Base-by-base conservation (phyloP, 2,797 vertebrate genomes). In the Gadopsis bispinosus region DNA sequence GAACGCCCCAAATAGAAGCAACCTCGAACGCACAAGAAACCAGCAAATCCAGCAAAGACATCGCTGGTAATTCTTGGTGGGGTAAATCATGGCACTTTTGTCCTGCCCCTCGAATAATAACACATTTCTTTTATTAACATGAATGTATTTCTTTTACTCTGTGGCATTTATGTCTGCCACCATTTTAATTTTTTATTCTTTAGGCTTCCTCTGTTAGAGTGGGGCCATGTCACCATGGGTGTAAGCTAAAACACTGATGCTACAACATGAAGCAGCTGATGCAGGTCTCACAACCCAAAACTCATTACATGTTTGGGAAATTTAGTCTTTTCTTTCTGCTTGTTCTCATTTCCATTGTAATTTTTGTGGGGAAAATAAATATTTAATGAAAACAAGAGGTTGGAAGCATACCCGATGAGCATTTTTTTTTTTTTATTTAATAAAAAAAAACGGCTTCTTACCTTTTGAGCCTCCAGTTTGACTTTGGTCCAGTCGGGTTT, bases 391-490 rank as follows among this genome's bases (percentile, higher is more conserved):
- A 54, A 41, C 3, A 53, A 53, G 20, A 22, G 13, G 6, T 35
- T 26, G n/a, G 47, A 37, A 51, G 33, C 50, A 14, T 65, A 50
- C 20, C 14, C 29, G 22, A 12, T 22, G 51, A 31, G 12, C 5
- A 7, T 55, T 56, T 31, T 26, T 22, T 66, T n/a, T 22, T 5
- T 22, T 17, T 7, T 2, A 79, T 7, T 2, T 43, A 3, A 9
- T 54, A 8, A 7, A 7, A 60, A 26, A 26, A 26, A 26, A 26
- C 26, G 26, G 31, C 3, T 13, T 19, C 1, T 90, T 91, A 97
- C 97, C 96, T 96, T 97, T 88, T 97, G 96, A 77, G 96, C 96
- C 92, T 97, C 96, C 84, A 96, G 93, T 92, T 96, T 97, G 80
- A 96, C 94, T 85, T 94, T 93, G 87, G 93, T 96, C 95, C 96